phyloP scores from a whole-genome alignment of 2,888 invertebrate species.

The Drosophila emarginata region DNA sequence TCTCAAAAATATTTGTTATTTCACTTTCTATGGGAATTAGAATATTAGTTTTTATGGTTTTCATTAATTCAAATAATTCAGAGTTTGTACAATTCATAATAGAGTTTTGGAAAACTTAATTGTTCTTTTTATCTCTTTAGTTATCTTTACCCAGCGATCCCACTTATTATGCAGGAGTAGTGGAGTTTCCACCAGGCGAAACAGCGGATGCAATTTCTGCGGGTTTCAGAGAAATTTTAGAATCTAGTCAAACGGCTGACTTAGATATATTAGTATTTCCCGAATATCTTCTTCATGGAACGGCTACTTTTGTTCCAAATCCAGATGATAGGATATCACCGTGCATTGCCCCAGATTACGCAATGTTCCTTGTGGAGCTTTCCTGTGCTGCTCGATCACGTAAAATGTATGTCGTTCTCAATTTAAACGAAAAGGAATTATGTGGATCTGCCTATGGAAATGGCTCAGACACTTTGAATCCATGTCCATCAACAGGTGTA shows the following conservation, averaged over 20 bases:
- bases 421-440: conserved; percentile 84
- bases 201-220: conserved; percentile 31
- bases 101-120: background rate
- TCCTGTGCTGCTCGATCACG: conserved; percentile 85
- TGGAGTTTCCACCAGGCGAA: conserved; percentile 84
- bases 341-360: conserved; percentile 68
- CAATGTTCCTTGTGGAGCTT: conserved; percentile 75
- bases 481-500: conserved; percentile 60
- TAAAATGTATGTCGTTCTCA: conserved; percentile 84
- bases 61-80: too few relatives aligned
- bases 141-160: conserved; percentile 74
- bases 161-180: conserved; percentile 85
- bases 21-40: too few relatives aligned
- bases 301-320: conserved; percentile 79
- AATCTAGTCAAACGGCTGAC: conserved; percentile 57
- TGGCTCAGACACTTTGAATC: conserved; percentile 45
- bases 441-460: conserved; percentile 78
- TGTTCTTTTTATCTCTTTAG: conserved; percentile 24
- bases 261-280: conserved; percentile 92
- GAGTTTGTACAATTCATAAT: too few relatives aligned
- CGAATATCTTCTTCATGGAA: conserved; percentile 83
- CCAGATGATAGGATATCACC: conserved; percentile 74
- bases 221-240: conserved; percentile 66
- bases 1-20: too few relatives aligned
- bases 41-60: too few relatives aligned